Base-by-base conservation (phyloP, 2,888 invertebrate genomes). In the Diarsia rubi region DNA sequence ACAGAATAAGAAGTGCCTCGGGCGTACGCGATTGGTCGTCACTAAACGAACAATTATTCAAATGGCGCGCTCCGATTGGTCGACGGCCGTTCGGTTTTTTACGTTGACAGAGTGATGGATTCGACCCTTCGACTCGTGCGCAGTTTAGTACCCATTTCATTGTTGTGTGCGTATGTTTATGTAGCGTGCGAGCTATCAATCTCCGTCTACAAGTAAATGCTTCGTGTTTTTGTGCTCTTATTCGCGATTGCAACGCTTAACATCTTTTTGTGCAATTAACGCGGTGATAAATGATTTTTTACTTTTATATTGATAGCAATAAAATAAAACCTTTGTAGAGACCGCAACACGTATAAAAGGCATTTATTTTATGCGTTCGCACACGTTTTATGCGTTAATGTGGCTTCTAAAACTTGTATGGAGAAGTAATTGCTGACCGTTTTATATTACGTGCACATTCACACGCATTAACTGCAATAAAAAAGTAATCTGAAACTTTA, bases 11-110 rank as follows among this genome's bases (percentile, higher is more conserved):
- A 94, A 92, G 89, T 90, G 93, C 93, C 92, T 91, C 90, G 90
- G 92, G 92, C 94, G 91, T 88, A 88, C 91, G 90, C 94, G 87
- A 96, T 96, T 96, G 96, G 96, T 89, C 91, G 91, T 88, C 87
- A 88, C 91, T 88, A 92, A 93, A 92, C 93, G 95, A 94, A 95
- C 95, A 95, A 96, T 96, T 96, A 96, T 96, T 96, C 95, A 95
- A 96, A 96, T 92, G 91, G 90, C 88, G 92, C 88, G 86, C 90
- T 85, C 88, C 88, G 91, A 96, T 96, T 96, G 96, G 96, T 88
- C 90, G 88, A 84, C 82, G 87, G 85, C 87, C 88, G 88, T 90
- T 90, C 90, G 91, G 94, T 95, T 95, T 95, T 95, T 94, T 93
- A 91, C 91, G 90, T 90, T 93, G 95, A 94, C 95, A 95, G 92